Conservation (phyloP, 2,888 invertebrate species). For the Melanotus villosus region DNA sequence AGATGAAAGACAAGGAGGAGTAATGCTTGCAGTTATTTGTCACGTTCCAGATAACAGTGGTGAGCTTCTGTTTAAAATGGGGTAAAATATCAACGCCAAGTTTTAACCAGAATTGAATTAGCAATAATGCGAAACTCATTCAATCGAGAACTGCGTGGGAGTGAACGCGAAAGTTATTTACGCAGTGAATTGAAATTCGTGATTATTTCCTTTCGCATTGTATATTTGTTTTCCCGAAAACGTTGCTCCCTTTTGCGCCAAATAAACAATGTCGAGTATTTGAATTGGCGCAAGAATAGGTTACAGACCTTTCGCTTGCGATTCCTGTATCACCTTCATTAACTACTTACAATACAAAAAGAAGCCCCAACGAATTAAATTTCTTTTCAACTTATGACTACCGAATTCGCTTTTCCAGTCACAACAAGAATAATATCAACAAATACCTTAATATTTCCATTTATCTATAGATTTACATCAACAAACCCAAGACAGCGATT, state of each 20-base stretch:
- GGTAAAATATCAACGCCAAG: conserved; percentile 47
- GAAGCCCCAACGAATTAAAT: too few species aligned
- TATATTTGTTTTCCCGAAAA: conserved; percentile 45
- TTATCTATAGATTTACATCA: too few species aligned
- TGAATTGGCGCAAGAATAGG: conserved; percentile 40
- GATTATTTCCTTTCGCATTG: conserved; percentile 46
- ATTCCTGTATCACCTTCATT: neutral
- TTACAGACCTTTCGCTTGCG: conserved; percentile 6
- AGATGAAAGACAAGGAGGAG: conserved; percentile 51
- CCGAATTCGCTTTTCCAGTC: too few species aligned
- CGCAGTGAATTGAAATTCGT: conserved; percentile 48
- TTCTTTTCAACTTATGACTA: neutral
- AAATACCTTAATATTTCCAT: too few species aligned
- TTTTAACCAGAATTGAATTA: conserved; percentile 50
- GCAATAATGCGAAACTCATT: conserved; percentile 50
- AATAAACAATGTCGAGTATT: conserved; percentile 44
- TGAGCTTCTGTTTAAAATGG: conserved; percentile 45
- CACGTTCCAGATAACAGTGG: conserved; percentile 52
- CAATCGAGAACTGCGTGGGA: conserved; percentile 45
- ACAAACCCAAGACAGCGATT: too few species aligned
- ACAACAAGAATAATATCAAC: too few species aligned
- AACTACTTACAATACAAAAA: neutral
- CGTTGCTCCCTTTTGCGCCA: conserved; percentile 41
- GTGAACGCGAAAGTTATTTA: conserved; percentile 47
- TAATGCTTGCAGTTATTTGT: conserved; percentile 54